Conservation (phyloP, 1,140 invertebrate species). For the Zaprionus ornatus region DNA sequence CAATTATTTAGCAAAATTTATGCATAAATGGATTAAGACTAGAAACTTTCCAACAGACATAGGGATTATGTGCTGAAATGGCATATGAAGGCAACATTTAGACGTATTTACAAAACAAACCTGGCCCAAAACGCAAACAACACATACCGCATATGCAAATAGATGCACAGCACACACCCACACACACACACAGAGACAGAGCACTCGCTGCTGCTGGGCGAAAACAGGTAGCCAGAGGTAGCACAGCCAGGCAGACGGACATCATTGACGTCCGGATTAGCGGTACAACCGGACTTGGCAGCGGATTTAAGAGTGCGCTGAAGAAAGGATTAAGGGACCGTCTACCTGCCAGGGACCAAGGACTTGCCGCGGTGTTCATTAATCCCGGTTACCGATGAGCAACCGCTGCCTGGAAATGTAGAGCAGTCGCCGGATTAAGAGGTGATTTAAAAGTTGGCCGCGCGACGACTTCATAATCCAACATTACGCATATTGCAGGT, state of each 20-base stretch:
- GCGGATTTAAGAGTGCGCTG: slow-evolving; percentile 42
- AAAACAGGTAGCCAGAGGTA: slow-evolving; percentile 29
- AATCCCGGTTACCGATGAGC: slow-evolving; percentile 61
- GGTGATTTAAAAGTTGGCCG: slow-evolving; percentile 65
- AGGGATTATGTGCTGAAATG: not conserved
- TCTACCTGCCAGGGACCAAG: slow-evolving; percentile 50
- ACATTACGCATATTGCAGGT: slow-evolving; percentile 61
- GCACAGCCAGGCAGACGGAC: slow-evolving; percentile 16
- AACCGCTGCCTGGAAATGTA: slow-evolving; percentile 52
- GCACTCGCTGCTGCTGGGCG: not conserved
- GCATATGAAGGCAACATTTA: slow-evolving; percentile 25
- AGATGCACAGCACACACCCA: slow-evolving; percentile 29
- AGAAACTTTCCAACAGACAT: not conserved
- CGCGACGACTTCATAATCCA: slow-evolving; percentile 64
- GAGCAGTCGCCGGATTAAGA: slow-evolving; percentile 64
- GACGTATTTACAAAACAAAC: slow-evolving; percentile 70
- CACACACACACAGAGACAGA: not conserved
- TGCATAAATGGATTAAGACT: slow-evolving; percentile 1
- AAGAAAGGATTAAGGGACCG: slow-evolving; percentile 70
- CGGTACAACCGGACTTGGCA: slow-evolving; percentile 69
- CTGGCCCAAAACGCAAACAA: slow-evolving; percentile 60
- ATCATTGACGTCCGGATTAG: slow-evolving; percentile 75
- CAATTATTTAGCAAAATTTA: not conserved
- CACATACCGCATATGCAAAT: slow-evolving; percentile 60
- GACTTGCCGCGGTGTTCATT: slow-evolving; percentile 54